These are phyloP conservation scores for Alectura lathami DNA, from an alignment of 2,113 vertebrate species.

Conservation along the genomic window DNA sequence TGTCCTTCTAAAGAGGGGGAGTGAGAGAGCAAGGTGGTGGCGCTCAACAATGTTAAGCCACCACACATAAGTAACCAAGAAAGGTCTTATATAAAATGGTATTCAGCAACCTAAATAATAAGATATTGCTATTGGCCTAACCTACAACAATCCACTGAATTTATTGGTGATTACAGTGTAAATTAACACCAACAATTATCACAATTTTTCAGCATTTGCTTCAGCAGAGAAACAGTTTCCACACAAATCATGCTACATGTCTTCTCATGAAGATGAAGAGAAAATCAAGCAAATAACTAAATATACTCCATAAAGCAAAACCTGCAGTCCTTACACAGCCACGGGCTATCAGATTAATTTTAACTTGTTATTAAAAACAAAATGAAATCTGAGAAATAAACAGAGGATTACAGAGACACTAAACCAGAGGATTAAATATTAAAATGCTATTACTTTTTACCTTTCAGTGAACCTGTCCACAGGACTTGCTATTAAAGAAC, in stretches of 20 bases:
- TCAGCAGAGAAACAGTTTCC: neutral
- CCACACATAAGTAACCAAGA: neutral
- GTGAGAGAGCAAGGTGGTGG: too few species aligned
- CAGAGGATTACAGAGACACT: neutral
- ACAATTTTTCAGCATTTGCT: neutral
- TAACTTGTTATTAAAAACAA: neutral
- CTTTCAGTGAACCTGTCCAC: neutral
- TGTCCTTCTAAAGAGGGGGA: too few species aligned
- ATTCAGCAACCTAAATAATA: neutral
- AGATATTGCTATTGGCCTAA: neutral
- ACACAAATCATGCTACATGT: neutral
- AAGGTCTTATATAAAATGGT: neutral
- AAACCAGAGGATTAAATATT: neutral
- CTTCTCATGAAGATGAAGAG: neutral
- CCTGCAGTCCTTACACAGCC: neutral
- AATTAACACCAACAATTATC: neutral
- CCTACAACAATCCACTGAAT: neutral
- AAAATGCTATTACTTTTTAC: neutral
- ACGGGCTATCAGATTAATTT: neutral
- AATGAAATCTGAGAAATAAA: conserved; percentile 12
- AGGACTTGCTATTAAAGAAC: neutral
- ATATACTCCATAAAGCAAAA: neutral
- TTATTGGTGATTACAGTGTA: neutral
- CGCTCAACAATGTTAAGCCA: too few species aligned
- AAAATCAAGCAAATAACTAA: neutral